Evolutionary conservation across 2,113 vertebrate species (phyloP).

Genomic region (Lynx canadensis): DNA sequence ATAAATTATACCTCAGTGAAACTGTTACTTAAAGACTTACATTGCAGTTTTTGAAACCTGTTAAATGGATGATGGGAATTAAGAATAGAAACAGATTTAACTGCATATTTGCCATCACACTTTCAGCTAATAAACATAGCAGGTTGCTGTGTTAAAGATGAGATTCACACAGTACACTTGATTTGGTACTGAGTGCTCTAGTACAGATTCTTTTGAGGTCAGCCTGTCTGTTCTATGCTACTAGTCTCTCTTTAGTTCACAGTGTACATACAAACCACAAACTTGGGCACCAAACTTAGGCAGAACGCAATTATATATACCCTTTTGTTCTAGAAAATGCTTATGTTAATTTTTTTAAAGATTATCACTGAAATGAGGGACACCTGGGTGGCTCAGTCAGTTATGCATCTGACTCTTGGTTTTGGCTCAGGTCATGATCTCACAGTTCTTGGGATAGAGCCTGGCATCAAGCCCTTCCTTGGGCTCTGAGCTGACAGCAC

Average conservation of each 20-base stretch:
- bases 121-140: neutral
- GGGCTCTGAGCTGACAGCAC: too few relatives aligned
- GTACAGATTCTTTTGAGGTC: neutral
- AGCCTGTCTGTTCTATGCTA: neutral
- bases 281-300: neutral
- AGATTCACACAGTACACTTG: neutral
- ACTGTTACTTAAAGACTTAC: neutral
- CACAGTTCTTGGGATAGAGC: too few relatives aligned
- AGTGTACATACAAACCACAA: neutral
- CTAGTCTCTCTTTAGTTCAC: neutral
- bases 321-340: conserved; percentile 30
- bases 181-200: neutral
- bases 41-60: conserved; percentile 5
- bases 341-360: conserved; percentile 8
- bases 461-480: too few relatives aligned
- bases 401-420: too few relatives aligned
- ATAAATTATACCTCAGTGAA: neutral
- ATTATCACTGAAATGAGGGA: neutral
- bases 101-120: neutral
- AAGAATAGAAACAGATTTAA: neutral
- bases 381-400: too few relatives aligned
- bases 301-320: neutral
- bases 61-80: conserved; percentile 8
- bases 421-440: too few relatives aligned
- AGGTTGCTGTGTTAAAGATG: conserved; percentile 12